phyloP scores from a whole-genome alignment of 2,797 vertebrate species.

The Amblyopsis hoosieri region DNA sequence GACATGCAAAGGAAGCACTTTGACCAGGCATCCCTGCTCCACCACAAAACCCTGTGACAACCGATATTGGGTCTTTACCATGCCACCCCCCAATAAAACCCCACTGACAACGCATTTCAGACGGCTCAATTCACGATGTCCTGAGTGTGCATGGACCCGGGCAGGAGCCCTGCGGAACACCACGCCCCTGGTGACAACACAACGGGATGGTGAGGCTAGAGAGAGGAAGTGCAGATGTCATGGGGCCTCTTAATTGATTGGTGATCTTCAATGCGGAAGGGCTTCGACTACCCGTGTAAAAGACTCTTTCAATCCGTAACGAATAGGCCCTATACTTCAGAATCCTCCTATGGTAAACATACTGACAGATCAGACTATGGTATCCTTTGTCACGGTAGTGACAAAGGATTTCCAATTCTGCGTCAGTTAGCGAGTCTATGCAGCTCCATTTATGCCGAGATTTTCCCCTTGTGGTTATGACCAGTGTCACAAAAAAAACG shows the following conservation, averaged over 20 bases:
- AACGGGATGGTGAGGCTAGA: conserved; percentile 43
- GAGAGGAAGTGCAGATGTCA: conserved; percentile 75
- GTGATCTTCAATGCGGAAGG: conserved; percentile 57
- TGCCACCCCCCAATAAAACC: conserved; percentile 21
- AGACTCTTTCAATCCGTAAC: conserved; percentile 44
- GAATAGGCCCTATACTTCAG: conserved; percentile 50
- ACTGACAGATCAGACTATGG: conserved; percentile 35
- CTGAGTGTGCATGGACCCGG: conserved; percentile 21
- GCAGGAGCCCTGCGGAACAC: conserved; percentile 10
- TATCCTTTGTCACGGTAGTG: conserved; percentile 29
- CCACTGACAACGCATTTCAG: conserved; percentile 46
- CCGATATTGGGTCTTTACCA: conserved; percentile 46
- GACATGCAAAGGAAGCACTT: conserved; percentile 73
- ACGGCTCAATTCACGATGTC: conserved; percentile 61
- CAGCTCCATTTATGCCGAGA: no score
- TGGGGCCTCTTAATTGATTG: conserved; percentile 57
- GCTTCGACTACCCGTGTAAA: conserved; percentile 40
- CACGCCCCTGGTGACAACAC: conserved; percentile 66
- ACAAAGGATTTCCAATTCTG: conserved; percentile 44
- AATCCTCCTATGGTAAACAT: conserved; percentile 48
- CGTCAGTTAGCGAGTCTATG: not conserved
- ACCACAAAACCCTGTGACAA: conserved; percentile 68
- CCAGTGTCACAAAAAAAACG: no score
- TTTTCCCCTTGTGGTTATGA: no score
- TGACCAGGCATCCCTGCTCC: conserved; percentile 53